These are phyloP conservation scores for Macaca fascicularis DNA, from an alignment of 2,113 vertebrate species.

Conservation along the genomic window DNA sequence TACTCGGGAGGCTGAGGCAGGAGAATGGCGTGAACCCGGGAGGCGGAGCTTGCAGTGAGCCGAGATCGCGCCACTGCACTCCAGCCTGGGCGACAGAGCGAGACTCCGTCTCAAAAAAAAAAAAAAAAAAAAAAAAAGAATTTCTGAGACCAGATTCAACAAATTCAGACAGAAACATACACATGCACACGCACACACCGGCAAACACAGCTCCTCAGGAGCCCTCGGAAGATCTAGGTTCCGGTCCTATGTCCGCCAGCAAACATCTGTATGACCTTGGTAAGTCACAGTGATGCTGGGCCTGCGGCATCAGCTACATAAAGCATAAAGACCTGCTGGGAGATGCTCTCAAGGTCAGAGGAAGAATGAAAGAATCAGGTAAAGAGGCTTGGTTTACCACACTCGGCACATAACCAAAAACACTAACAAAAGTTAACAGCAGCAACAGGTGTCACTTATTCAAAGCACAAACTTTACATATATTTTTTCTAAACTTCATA, in stretches of 20 bases:
- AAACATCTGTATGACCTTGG: accelerated
- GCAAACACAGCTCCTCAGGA: neutral
- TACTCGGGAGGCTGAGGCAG: no score
- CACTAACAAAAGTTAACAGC: accelerated
- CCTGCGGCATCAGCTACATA: neutral
- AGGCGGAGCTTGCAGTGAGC: no score
- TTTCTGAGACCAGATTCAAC: neutral
- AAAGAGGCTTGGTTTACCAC: neutral
- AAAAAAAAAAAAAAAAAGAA: no score
- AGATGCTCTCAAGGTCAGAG: neutral
- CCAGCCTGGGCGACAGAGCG: no score
- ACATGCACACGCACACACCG: accelerated
- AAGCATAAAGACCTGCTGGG: neutral
- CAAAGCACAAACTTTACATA: accelerated
- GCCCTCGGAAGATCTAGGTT: neutral
- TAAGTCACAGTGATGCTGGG: neutral
- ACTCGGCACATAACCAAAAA: no score
- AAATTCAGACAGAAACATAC: neutral
- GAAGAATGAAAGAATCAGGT: neutral
- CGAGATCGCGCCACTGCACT: no score
- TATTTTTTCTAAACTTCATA: neutral
- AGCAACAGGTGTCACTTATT: neutral
- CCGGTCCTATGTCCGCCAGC: neutral
- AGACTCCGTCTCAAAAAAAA: no score
- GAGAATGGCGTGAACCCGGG: no score